Evolutionary conservation across 2,888 invertebrate species (phyloP).

Genomic region (Chalcis sispes): DNA sequence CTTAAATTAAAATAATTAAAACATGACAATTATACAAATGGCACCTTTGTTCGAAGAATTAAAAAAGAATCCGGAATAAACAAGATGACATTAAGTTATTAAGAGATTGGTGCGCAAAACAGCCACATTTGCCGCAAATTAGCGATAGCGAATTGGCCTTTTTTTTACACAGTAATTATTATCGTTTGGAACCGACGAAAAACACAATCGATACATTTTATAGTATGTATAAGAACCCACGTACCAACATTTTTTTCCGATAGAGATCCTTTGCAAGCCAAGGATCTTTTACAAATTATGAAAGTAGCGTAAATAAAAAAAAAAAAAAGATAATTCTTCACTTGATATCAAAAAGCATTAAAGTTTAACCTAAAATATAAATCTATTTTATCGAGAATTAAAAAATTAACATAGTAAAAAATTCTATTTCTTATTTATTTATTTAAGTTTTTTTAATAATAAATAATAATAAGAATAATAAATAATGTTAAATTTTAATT

Average conservation of each 20-base stretch:
- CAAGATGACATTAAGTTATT: constrained; percentile 80
- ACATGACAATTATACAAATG: constrained; percentile 73
- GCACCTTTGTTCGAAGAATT: constrained; percentile 78
- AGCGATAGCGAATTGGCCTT: constrained; percentile 80
- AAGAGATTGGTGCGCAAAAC: constrained; percentile 81
- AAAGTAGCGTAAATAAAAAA: constrained; percentile 5
- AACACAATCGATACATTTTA: constrained; percentile 83
- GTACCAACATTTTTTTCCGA: constrained; percentile 75
- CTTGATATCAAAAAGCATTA: too few species aligned
- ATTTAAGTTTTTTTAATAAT: neutral
- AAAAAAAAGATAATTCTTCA: neutral
- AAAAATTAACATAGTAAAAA: too few species aligned
- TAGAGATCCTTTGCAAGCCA: constrained; percentile 76
- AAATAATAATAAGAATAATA: too few species aligned
- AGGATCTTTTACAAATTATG: constrained; percentile 69
- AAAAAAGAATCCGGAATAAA: constrained; percentile 80
- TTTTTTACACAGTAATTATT: constrained; percentile 83
- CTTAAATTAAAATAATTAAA: neutral
- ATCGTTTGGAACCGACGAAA: constrained; percentile 83
- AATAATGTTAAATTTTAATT: too few species aligned
- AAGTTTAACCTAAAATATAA: too few species aligned
- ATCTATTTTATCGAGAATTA: too few species aligned
- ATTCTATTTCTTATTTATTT: too few species aligned
- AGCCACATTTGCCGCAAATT: constrained; percentile 82
- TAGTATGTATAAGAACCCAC: constrained; percentile 82